Evolutionary conservation across 2,797 vertebrate genomes (phyloP).

Genomic region (Falco cherrug): DNA sequence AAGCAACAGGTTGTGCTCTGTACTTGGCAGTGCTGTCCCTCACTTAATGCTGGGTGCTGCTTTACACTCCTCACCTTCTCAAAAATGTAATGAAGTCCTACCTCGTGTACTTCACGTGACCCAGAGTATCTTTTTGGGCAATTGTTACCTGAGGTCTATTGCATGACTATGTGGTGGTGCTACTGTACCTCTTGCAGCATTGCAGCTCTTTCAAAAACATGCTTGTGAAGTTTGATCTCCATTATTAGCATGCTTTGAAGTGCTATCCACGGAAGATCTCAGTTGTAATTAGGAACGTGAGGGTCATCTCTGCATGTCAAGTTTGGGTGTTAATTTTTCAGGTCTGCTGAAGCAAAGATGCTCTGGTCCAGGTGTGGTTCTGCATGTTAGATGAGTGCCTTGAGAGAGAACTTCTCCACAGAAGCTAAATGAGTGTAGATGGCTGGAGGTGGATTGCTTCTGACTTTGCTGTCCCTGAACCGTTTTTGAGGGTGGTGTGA

Average conservation of each 20-base stretch:
- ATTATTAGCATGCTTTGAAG: not conserved
- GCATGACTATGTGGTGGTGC: not conserved
- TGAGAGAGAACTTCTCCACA: not conserved
- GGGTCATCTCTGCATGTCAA: not conserved
- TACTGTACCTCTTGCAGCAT: not conserved
- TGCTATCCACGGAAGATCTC: not conserved
- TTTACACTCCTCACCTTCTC: not conserved
- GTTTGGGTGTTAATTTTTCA: not conserved
- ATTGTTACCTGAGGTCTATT: not conserved
- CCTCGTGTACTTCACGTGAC: fast-evolving
- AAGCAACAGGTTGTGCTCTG: not conserved
- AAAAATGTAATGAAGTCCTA: not conserved
- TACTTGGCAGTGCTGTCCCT: not conserved
- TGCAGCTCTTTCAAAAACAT: not conserved
- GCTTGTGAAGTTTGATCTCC: not conserved
- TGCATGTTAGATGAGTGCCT: not conserved
- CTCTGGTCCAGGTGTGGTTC: not conserved
- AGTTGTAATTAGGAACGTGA: not conserved
- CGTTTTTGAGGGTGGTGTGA: not conserved
- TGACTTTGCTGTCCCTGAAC: not conserved
- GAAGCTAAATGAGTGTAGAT: not conserved
- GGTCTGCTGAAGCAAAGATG: not conserved
- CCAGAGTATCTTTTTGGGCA: not conserved
- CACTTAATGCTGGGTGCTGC: too few species aligned
- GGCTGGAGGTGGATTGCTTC: not conserved